Percentiles rank a stretch among this genome's conserved stretches.
phyloP scores from a whole-genome alignment of 2,113 vertebrate genomes.

The Gnathonemus echidnorhynchus region DNA sequence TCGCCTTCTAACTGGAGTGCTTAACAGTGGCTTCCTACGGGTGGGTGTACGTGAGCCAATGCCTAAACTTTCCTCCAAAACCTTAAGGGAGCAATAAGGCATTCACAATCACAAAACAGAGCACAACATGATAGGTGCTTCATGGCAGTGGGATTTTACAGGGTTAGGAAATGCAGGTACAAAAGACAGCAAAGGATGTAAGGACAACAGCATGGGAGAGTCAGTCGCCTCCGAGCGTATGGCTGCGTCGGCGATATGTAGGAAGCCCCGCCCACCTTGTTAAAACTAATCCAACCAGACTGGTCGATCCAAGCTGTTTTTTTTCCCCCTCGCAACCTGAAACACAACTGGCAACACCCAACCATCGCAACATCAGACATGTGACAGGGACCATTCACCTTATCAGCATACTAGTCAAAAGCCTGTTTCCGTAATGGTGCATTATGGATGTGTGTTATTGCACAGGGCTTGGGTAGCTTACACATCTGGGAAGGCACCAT shows the following conservation, averaged over 20 bases:
- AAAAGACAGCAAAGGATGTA: neutral
- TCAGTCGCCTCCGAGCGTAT: neutral
- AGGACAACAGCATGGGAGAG: neutral
- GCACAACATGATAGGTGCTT: neutral
- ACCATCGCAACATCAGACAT: neutral
- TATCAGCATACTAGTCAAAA: neutral
- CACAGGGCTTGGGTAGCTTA: neutral
- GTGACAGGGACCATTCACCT: neutral
- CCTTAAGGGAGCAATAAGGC: neutral
- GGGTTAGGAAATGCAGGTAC: neutral
- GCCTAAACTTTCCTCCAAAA: neutral
- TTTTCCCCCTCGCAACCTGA: neutral
- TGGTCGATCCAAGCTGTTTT: neutral
- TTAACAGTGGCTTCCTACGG: neutral
- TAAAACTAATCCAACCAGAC: neutral
- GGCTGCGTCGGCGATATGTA: neutral
- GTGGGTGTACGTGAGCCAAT: neutral
- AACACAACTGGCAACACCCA: neutral
- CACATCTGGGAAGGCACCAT: neutral
- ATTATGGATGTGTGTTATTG: neutral
- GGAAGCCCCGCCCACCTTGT: neutral
- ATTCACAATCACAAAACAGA: neutral
- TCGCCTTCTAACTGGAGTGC: neutral
- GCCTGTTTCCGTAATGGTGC: neutral
- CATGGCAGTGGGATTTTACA: neutral